Evolutionary conservation across 2,888 invertebrate species (phyloP).

Genomic region (Xylota segnis): DNA sequence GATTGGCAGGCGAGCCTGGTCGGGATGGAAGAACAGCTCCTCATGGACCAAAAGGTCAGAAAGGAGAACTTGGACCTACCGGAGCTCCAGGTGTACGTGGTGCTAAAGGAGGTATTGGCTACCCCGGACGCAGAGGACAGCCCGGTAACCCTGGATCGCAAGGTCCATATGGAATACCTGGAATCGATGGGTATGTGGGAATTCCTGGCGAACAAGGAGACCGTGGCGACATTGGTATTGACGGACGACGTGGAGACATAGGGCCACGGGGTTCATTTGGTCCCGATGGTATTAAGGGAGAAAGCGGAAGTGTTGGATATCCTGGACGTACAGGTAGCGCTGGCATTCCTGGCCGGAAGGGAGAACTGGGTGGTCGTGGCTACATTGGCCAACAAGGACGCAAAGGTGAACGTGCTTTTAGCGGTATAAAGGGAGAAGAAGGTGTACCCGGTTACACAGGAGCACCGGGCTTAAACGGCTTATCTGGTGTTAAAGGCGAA

Average conservation of each 20-base stretch:
- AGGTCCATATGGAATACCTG: slow-evolving; percentile 79
- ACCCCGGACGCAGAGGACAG: slow-evolving; percentile 84
- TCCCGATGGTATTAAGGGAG: slow-evolving; percentile 81
- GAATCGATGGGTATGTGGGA: slow-evolving; percentile 80
- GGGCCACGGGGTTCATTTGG: slow-evolving; percentile 84
- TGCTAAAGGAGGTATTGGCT: slow-evolving; percentile 85
- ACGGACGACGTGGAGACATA: slow-evolving; percentile 82
- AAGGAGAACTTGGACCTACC: slow-evolving; percentile 84
- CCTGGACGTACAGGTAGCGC: slow-evolving; percentile 80
- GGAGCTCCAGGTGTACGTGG: slow-evolving; percentile 82
- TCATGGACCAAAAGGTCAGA: slow-evolving; percentile 83
- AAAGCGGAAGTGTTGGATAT: slow-evolving; percentile 80
- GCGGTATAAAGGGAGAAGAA: slow-evolving; percentile 87
- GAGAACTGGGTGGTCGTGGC: slow-evolving; percentile 80
- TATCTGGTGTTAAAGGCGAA: slow-evolving; percentile 85
- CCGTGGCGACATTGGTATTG: slow-evolving; percentile 87
- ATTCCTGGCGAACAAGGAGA: slow-evolving; percentile 83
- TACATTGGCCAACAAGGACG: slow-evolving; percentile 79
- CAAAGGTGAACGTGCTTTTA: slow-evolving; percentile 87
- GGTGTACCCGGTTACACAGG: slow-evolving; percentile 86
- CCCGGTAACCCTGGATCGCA: slow-evolving; percentile 84
- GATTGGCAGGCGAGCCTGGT: slow-evolving; percentile 82
- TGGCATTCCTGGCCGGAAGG: slow-evolving; percentile 81
- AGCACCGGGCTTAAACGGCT: slow-evolving; percentile 81
- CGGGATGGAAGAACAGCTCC: slow-evolving; percentile 83